Evolutionary conservation across 2,888 invertebrate species (phyloP).

Genomic region (Calliopum simillimum): DNA sequence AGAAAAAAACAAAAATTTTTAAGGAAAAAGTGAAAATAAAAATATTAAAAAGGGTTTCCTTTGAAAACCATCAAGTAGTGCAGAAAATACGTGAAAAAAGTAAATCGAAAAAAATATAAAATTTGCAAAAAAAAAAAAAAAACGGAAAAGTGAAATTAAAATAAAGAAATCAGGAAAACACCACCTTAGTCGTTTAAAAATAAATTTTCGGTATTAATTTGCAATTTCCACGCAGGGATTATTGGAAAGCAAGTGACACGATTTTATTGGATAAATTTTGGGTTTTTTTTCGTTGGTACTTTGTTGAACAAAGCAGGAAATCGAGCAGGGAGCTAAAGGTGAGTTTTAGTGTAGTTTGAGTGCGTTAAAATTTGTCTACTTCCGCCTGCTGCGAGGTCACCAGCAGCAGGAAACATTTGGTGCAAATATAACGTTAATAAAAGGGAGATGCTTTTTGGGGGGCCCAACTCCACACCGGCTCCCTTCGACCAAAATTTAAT

Average conservation of each 20-base stretch:
- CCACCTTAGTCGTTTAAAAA: no score
- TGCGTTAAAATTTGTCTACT: not conserved
- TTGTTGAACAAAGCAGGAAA: slow-evolving; percentile 11
- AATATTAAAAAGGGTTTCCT: slow-evolving; percentile 3
- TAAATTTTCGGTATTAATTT: not conserved
- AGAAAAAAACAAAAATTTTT: not conserved
- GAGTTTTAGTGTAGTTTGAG: slow-evolving; percentile 5
- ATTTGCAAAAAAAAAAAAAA: slow-evolving; percentile 16
- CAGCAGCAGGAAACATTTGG: no score
- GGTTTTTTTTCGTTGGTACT: not conserved
- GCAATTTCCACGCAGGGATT: slow-evolving; percentile 20
- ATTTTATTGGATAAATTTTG: slow-evolving; percentile 9
- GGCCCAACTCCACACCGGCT: not conserved
- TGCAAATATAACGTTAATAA: not conserved
- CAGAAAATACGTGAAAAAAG: slow-evolving; percentile 20
- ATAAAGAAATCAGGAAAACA: slow-evolving; percentile 6
- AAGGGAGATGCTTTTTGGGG: not conserved
- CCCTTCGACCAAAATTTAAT: not conserved
- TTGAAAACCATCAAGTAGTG: slow-evolving; percentile 29
- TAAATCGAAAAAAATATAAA: slow-evolving; percentile 28
- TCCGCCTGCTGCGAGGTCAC: no score
- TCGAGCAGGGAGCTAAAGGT: slow-evolving; percentile 20
- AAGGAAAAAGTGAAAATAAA: not conserved
- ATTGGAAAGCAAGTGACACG: not conserved
- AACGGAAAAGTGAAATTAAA: slow-evolving; percentile 8